Conservation (phyloP, 2,797 vertebrate genomes). For the Cuniculus paca region DNA sequence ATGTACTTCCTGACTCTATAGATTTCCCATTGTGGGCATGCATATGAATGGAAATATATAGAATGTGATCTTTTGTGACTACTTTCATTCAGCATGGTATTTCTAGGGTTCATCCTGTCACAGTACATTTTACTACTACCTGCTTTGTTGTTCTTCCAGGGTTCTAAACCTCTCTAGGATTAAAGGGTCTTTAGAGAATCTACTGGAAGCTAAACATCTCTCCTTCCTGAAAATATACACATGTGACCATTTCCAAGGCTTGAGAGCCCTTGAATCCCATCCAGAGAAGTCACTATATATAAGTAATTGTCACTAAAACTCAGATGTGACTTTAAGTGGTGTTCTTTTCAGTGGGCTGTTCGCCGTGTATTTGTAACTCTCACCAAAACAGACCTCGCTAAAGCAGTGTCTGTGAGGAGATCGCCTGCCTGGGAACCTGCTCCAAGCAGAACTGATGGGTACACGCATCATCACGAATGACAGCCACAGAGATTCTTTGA, state of each 20-base stretch:
- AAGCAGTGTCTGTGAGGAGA: not conserved
- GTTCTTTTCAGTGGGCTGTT: not conserved
- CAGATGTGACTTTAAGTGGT: not conserved
- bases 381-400: not conserved
- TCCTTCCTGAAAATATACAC: not conserved
- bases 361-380: not conserved
- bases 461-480: not conserved
- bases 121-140: not conserved
- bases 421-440: not conserved
- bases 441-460: not conserved
- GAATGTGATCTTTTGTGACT: not conserved
- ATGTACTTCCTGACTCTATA: not conserved
- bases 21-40: not conserved
- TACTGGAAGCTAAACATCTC: not conserved
- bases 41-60: not conserved
- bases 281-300: not conserved
- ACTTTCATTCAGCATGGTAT: not conserved
- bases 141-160: not conserved
- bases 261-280: not conserved
- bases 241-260: not conserved
- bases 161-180: not conserved
- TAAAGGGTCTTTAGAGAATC: not conserved
- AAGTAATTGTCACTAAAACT: not conserved
- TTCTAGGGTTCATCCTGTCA: not conserved
- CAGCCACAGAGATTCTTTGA: constrained; percentile 19